phyloP scores from a whole-genome alignment of 23 tunicate species.

The Ascidia mentula region DNA sequence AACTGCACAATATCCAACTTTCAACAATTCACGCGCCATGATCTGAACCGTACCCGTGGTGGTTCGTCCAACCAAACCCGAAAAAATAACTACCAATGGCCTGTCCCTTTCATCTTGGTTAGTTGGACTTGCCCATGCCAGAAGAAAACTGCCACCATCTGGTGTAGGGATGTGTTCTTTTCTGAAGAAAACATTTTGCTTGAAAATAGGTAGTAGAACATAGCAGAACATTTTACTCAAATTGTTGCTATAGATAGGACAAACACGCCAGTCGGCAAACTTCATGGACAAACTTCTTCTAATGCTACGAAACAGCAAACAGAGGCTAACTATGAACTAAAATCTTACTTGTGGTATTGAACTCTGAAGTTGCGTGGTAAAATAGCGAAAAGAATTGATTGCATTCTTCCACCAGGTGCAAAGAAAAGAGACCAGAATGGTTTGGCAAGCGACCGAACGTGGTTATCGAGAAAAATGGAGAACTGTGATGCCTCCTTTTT shows the following conservation, averaged over 20 bases:
- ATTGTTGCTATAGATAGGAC: too few relatives aligned
- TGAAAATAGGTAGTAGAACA: too few relatives aligned
- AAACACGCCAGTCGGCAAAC: too few relatives aligned
- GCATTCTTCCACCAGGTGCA: conserved; percentile 76
- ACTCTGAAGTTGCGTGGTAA: conserved; percentile 32
- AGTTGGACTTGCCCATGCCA: conserved; percentile 60
- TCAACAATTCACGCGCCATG: conserved; percentile 16
- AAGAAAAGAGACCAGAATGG: conserved; percentile 59
- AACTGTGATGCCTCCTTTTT: too few relatives aligned
- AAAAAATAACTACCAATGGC: conserved; percentile 66
- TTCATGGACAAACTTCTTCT: too few relatives aligned
- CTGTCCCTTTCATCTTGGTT: not conserved
- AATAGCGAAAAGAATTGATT: conserved; percentile 50
- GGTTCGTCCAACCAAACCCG: conserved; percentile 71
- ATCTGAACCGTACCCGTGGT: conserved; percentile 44
- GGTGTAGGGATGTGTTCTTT: conserved; percentile 9
- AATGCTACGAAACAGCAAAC: too few relatives aligned
- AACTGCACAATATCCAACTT: conserved; percentile 40
- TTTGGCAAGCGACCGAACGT: conserved; percentile 33
- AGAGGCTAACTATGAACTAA: too few relatives aligned
- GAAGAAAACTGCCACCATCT: conserved; percentile 70
- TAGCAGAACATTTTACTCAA: too few relatives aligned
- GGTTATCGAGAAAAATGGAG: conserved; percentile 25
- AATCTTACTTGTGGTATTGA: not conserved
- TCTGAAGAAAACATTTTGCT: too few relatives aligned